Conservation (phyloP, 2,797 vertebrate genomes). For the Babyrousa celebensis region DNA sequence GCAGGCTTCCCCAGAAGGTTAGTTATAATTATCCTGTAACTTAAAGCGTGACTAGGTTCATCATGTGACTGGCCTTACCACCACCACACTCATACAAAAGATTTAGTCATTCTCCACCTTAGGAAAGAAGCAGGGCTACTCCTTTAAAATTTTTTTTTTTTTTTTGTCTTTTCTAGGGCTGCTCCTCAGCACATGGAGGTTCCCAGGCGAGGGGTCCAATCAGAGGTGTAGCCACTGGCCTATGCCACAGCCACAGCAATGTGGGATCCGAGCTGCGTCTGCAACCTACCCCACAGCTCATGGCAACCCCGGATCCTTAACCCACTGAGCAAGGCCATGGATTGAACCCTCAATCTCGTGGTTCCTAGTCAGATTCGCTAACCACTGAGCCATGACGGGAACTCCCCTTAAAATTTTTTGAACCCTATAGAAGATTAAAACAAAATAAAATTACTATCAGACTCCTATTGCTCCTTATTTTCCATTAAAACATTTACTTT, state of each 20-base stretch:
- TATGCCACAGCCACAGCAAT: no score
- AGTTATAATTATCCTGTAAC: neutral
- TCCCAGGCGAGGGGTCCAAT: no score
- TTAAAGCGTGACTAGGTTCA: constrained; percentile 14
- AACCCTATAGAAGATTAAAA: constrained; percentile 38
- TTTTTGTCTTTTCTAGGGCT: no score
- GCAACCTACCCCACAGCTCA: no score
- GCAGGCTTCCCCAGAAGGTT: neutral
- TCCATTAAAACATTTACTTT: constrained; percentile 24
- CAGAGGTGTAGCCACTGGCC: no score
- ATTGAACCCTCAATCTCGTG: no score
- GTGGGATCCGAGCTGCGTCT: no score
- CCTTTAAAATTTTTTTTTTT: neutral
- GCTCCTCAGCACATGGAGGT: no score
- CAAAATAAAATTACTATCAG: neutral
- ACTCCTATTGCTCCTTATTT: neutral
- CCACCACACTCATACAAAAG: neutral
- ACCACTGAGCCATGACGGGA: no score
- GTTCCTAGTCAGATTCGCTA: no score
- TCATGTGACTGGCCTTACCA: neutral
- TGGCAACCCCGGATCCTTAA: no score
- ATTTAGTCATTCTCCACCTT: neutral
- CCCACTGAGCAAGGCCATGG: no score
- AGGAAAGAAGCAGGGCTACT: neutral
- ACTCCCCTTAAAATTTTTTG: neutral